Evolutionary conservation across 2,113 vertebrate species (phyloP).

Genomic region (Percopsis transmontana): DNA sequence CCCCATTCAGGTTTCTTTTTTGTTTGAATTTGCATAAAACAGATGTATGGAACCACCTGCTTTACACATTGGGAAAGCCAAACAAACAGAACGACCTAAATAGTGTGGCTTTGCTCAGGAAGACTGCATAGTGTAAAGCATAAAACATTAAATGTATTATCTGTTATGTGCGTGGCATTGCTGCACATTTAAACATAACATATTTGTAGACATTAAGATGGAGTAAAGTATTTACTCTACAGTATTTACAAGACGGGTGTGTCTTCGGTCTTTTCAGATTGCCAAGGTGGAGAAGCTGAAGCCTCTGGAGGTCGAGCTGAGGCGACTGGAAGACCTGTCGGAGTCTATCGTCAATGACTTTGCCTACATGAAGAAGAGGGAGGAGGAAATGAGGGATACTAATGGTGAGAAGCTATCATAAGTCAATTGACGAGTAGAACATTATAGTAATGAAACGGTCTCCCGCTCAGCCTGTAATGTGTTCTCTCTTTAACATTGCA

Average conservation of each 20-base stretch:
- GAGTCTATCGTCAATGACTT: constrained; percentile 98
- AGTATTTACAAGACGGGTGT: neutral
- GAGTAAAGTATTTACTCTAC: no score
- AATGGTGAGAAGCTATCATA: constrained; percentile 82
- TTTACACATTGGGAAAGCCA: constrained; percentile 7
- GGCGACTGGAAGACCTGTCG: constrained; percentile 93
- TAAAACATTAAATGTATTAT: neutral
- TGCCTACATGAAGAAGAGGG: constrained; percentile 98
- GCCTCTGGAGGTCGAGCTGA: constrained; percentile 93
- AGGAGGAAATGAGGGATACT: constrained; percentile 98
- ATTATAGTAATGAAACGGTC: neutral
- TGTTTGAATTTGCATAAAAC: no score
- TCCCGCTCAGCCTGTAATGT: neutral
- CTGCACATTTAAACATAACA: constrained; percentile 10
- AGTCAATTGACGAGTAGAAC: neutral
- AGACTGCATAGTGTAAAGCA: neutral
- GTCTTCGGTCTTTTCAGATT: constrained; percentile 79
- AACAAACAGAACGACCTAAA: no score
- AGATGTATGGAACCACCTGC: no score
- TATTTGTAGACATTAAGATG: neutral
- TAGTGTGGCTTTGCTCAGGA: neutral
- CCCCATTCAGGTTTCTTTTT: no score
- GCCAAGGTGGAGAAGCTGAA: constrained; percentile 98
- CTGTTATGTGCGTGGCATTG: neutral
- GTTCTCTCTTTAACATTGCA: neutral